Conservation (phyloP, 2,797 vertebrate genomes). For the Bufotes viridis region DNA sequence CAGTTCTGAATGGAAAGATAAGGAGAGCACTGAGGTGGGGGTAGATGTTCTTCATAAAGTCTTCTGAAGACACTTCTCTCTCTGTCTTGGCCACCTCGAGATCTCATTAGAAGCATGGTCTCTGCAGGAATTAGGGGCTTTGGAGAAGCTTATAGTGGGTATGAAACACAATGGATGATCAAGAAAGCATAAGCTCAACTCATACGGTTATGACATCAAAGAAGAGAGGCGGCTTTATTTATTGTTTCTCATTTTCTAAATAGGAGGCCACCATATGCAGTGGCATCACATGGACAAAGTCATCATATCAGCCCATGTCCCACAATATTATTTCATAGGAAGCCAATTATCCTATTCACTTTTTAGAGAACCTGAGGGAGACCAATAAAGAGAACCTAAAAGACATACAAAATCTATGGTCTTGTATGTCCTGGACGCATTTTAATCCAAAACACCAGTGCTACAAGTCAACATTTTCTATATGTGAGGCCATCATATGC, state of each 20-base stretch:
- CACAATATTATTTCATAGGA: not conserved
- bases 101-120: slow-evolving; percentile 34
- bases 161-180: not conserved
- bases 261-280: not conserved
- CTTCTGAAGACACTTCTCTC: not conserved
- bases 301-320: not conserved
- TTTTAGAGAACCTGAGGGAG: too few species aligned
- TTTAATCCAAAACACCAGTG: too few species aligned
- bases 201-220: not conserved
- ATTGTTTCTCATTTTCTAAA: not conserved
- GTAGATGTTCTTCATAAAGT: not conserved
- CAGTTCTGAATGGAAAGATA: slow-evolving; percentile 55
- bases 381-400: not conserved
- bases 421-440: too few species aligned
- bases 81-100: slow-evolving; percentile 15
- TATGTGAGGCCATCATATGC: too few species aligned
- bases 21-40: slow-evolving; percentile 2
- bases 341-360: not conserved
- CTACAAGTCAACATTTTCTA: too few species aligned
- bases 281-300: not conserved
- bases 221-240: not conserved
- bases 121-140: not conserved
- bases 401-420: too few species aligned
- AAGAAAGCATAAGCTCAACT: not conserved
- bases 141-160: not conserved